Base-by-base conservation (phyloP, 2,888 invertebrate species). In the Drosophila mulleri region DNA sequence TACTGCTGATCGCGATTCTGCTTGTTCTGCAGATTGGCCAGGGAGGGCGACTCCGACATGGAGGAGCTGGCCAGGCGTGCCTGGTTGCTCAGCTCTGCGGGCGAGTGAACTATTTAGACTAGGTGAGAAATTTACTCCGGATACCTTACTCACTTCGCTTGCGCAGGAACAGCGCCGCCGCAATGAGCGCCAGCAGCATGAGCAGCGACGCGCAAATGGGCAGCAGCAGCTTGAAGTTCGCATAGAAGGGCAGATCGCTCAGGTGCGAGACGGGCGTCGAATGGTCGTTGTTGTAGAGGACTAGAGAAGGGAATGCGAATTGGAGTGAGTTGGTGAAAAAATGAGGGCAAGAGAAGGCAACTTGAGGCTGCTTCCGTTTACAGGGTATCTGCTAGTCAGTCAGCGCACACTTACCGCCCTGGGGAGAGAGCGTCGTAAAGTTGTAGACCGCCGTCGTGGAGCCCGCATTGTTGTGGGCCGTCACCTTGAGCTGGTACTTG, bases 381-480 rank as follows among this genome's bases (percentile, higher is more conserved):
- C 1, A 11, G 9, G 2, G 2, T 53, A 53, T 20, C 53, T 11
- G 3, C 4, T 23, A 23, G 23, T 11, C 52, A 32, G 47, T n/a
- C 29, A 3, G 2, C 8, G 2, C n/a, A 2, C 41, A 47, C 94
- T 94, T 92, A 96, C 97, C 95, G 92, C 96, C 96, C 88, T 95
- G 95, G 18, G 96, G 93, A 8, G 96, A 96, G 72, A 97, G 94
- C 2, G 97, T 98, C 35, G 97, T 96, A 91, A 97, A 96, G 93
- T 97, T 97, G 91, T 97, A 97, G 14, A 96, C 94, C 0, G 97
- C 97, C 53, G 95, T 95, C 1, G 96, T 96, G 73, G 96, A 96
- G 0, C 98, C 98, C 0, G 97, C 97, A 92, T 97, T 97, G 92
- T 98, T 98, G 91, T 96, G 96, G 0, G 97, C 97, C 1, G 96